Conservation (phyloP, 2,797 vertebrate genomes). For the Astyanax mexicanus region DNA sequence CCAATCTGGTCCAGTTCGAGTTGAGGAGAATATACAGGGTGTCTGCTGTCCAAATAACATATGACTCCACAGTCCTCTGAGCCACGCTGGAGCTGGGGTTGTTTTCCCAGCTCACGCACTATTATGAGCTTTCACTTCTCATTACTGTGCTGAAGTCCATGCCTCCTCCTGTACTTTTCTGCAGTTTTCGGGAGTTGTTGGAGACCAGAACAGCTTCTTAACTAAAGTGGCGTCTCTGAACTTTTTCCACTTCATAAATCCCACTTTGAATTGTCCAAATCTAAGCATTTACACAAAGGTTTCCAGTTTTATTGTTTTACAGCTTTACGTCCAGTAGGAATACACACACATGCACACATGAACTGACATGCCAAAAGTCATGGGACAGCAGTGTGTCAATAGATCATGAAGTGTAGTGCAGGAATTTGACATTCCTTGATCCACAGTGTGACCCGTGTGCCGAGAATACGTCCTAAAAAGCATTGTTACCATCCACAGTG, state of each 20-base stretch:
- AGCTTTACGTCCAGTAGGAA: no score
- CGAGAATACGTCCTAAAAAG: no score
- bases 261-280: neutral
- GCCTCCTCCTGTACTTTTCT: neutral
- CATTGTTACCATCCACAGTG: no score
- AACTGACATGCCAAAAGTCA: no score
- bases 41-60: neutral
- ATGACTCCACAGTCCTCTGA: neutral
- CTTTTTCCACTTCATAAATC: neutral
- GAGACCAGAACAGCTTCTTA: neutral
- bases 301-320: no score
- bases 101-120: neutral
- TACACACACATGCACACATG: no score
- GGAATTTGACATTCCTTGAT: no score
- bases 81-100: neutral
- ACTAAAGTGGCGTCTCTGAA: neutral
- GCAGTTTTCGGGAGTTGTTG: neutral
- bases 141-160: neutral
- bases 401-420: no score
- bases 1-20: neutral
- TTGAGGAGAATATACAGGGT: neutral
- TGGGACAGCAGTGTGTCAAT: no score
- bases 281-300: neutral
- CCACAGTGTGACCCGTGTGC: no score
- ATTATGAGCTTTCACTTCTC: neutral